phyloP scores from a whole-genome alignment of 2,113 vertebrate genomes.

The Spea multiplicata region DNA sequence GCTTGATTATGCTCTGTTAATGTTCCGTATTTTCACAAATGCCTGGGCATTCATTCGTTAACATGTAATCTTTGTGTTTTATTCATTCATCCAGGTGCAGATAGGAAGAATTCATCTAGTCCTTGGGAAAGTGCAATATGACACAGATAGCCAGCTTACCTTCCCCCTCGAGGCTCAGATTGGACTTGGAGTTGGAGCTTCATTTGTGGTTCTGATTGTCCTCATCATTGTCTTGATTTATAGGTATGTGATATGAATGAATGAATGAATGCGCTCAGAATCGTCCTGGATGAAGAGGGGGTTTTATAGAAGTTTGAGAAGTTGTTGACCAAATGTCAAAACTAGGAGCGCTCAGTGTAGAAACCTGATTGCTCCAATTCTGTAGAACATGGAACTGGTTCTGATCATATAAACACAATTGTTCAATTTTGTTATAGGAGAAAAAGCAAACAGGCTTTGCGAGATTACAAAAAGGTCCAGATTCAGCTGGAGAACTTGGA shows the following conservation, averaged over 20 bases:
- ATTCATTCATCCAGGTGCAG: slow-evolving; percentile 72
- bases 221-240: slow-evolving; percentile 95
- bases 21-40: too few species aligned
- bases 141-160: slow-evolving; percentile 80
- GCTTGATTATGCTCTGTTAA: too few species aligned
- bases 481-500: slow-evolving; percentile 97
- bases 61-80: background rate
- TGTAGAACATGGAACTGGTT: too few species aligned
- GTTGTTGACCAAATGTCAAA: too few species aligned
- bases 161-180: slow-evolving; percentile 94
- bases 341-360: too few species aligned
- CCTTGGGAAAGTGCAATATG: slow-evolving; percentile 89
- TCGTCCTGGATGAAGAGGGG: too few species aligned
- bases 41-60: too few species aligned
- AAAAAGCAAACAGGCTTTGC: slow-evolving; percentile 94
- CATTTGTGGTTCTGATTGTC: slow-evolving; percentile 89
- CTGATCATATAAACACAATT: too few species aligned
- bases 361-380: too few species aligned
- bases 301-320: too few species aligned
- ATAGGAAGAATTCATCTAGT: slow-evolving; percentile 92
- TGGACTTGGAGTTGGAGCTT: slow-evolving; percentile 86
- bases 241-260: slow-evolving; percentile 68
- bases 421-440: slow-evolving; percentile 68
- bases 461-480: slow-evolving; percentile 98
- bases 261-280: too few species aligned